Conservation (phyloP, 2,113 vertebrate genomes). For the Ammodytes marinus region DNA sequence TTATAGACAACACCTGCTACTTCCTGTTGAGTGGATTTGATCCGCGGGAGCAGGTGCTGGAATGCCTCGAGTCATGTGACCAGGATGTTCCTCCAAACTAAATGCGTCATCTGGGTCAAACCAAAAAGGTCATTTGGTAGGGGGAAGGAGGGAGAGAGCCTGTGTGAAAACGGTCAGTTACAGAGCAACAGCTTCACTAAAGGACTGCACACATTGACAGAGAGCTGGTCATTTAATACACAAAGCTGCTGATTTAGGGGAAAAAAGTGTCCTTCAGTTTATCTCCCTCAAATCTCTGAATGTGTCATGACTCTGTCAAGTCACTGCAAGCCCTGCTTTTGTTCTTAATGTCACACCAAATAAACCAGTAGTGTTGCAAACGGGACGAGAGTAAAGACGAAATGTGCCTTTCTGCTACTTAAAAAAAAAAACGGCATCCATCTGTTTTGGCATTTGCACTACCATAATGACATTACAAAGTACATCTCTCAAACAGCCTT, state of each 20-base stretch:
- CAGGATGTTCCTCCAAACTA: conserved; percentile 82
- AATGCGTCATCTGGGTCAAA: conserved; percentile 83
- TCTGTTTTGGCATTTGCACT: conserved; percentile 80
- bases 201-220: conserved; percentile 49
- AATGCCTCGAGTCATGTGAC: conserved; percentile 81
- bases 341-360: conserved; percentile 61
- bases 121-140: conserved; percentile 80
- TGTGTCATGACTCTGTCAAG: conserved; percentile 33
- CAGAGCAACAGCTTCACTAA: conserved; percentile 64
- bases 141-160: conserved; percentile 55
- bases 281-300: conserved; percentile 67
- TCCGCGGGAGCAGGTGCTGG: conserved; percentile 83
- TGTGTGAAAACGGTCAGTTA: conserved; percentile 65
- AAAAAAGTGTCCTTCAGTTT: conserved; percentile 71
- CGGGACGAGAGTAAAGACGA: conserved; percentile 49
- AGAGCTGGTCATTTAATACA: conserved; percentile 47
- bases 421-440: conserved; percentile 55
- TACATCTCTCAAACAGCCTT: conserved; percentile 54
- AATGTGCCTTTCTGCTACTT: conserved; percentile 80
- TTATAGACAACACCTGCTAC: conserved; percentile 83
- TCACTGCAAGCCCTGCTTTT: conserved; percentile 46
- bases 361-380: conserved; percentile 27
- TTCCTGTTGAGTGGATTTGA: conserved; percentile 85
- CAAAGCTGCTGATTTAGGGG: conserved; percentile 69
- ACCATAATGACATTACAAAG: conserved; percentile 61